Evolutionary conservation across 2,888 invertebrate genomes (phyloP).

Genomic region (Hybos culiciformis): DNA sequence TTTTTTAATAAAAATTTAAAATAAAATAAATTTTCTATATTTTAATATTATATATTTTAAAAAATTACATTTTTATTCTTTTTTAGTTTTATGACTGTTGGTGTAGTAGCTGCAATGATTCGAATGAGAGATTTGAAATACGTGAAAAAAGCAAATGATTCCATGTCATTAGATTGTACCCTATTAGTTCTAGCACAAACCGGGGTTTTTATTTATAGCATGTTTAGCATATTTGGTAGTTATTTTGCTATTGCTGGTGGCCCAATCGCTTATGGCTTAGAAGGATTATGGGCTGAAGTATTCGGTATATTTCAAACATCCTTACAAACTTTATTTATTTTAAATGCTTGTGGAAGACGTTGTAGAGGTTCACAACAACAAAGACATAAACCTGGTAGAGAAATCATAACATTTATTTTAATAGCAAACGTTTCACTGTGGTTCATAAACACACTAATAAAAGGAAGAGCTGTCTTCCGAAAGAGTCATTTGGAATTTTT

Average conservation of each 20-base stretch:
- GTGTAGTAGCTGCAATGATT: constrained; percentile 40
- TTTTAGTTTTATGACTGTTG: not conserved
- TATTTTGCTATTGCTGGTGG: constrained; percentile 33
- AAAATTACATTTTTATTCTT: not conserved
- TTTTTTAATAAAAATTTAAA: not conserved
- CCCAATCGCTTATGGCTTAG: constrained; percentile 39
- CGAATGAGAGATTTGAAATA: constrained; percentile 57
- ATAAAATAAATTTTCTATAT: not conserved
- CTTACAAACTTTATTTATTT: constrained; percentile 63
- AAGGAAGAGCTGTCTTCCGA: constrained; percentile 68
- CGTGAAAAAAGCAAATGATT: constrained; percentile 21
- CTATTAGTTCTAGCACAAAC: constrained; percentile 75
- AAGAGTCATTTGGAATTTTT: constrained; percentile 71
- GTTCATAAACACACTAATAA: constrained; percentile 73
- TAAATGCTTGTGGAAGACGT: constrained; percentile 59
- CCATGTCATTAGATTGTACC: constrained; percentile 53
- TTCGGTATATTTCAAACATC: constrained; percentile 65
- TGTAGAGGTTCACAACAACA: constrained; percentile 58
- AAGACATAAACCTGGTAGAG: constrained; percentile 65
- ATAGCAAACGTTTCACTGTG: constrained; percentile 74
- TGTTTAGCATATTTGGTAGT: constrained; percentile 66
- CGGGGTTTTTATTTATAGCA: constrained; percentile 76
- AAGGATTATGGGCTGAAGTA: constrained; percentile 57
- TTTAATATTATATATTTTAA: no score
- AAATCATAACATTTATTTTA: constrained; percentile 71